These are phyloP conservation scores for Pachymerium ferrugineum DNA, from an alignment of 2,888 invertebrate genomes.

Conservation along the genomic window DNA sequence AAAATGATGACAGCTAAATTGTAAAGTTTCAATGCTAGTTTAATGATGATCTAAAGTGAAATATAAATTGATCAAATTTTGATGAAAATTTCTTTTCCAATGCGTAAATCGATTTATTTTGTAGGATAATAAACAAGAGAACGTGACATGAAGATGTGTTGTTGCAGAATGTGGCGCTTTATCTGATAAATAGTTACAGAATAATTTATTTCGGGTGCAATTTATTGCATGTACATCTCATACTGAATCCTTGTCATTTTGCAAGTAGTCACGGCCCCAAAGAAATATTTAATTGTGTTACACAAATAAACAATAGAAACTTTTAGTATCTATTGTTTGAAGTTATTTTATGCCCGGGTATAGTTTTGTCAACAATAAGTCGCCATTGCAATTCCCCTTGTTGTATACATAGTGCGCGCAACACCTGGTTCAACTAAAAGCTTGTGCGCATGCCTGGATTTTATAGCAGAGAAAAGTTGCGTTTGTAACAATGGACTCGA, in stretches of 20 bases:
- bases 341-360: not conserved
- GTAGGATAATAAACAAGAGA: not conserved
- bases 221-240: not conserved
- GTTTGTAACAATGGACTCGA: conserved; percentile 1
- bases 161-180: not conserved
- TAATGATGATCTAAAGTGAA: no score
- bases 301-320: not conserved
- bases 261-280: no score
- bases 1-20: no score
- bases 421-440: not conserved
- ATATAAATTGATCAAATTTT: no score
- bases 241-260: no score
- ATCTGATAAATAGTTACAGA: not conserved
- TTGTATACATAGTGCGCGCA: conserved; percentile 9
- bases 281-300: not conserved
- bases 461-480: conserved; percentile 6
- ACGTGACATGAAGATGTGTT: not conserved
- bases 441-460: conserved; percentile 6
- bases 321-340: not conserved
- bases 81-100: no score
- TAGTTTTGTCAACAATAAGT: conserved; percentile 7
- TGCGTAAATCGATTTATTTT: no score
- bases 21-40: no score
- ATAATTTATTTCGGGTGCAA: not conserved
- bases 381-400: conserved; percentile 21